phyloP scores from a whole-genome alignment of 2,797 vertebrate genomes.

The Serranus cabrilla region DNA sequence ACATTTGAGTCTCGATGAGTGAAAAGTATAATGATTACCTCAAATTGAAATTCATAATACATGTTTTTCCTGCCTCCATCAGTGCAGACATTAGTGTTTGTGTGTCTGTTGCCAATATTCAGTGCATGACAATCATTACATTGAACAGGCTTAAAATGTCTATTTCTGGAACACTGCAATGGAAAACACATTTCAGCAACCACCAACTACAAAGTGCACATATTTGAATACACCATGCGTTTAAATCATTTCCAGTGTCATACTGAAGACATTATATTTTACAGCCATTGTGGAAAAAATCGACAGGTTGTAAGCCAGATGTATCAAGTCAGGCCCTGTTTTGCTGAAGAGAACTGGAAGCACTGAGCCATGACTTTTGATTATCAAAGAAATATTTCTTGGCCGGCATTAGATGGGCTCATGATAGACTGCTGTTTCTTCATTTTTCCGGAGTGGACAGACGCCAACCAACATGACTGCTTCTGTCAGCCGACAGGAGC shows the following conservation, averaged over 20 bases:
- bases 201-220: constrained; percentile 10
- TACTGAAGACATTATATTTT: constrained; percentile 52
- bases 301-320: constrained; percentile 59
- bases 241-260: constrained; percentile 29
- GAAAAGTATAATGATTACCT: background rate
- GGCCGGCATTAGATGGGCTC: constrained; percentile 57
- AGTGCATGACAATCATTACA: constrained; percentile 2
- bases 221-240: constrained; percentile 15
- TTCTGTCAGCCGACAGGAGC: constrained; percentile 63
- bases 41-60: background rate
- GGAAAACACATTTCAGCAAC: constrained; percentile 29
- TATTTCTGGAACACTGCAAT: constrained; percentile 11
- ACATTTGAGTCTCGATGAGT: background rate
- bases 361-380: constrained; percentile 70
- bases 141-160: background rate
- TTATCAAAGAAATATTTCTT: constrained; percentile 78
- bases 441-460: constrained; percentile 59
- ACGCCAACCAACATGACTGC: constrained; percentile 67
- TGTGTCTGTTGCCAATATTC: background rate
- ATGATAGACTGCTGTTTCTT: constrained; percentile 65
- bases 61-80: background rate
- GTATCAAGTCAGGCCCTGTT: constrained; percentile 60
- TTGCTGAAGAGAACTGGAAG: constrained; percentile 66
- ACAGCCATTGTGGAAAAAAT: constrained; percentile 39
- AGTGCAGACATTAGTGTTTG: background rate